Conservation (phyloP, 2,797 vertebrate species). For the Anas georgica region DNA sequence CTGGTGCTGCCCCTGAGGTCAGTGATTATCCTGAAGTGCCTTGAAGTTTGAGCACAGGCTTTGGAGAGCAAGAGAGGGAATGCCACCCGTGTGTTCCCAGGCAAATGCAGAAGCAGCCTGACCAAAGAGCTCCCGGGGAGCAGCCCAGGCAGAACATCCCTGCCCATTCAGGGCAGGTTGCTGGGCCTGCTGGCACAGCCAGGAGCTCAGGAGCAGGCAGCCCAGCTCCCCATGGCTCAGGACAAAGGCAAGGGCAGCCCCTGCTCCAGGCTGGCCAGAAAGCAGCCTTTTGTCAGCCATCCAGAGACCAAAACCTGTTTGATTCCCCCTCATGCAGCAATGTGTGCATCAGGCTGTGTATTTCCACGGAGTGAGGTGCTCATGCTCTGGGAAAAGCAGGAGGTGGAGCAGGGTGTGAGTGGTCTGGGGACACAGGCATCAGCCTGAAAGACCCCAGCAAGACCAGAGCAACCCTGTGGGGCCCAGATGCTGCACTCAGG, state of each 20-base stretch:
- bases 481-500: too few species aligned
- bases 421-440: background rate
- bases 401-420: background rate
- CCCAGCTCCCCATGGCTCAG: too few species aligned
- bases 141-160: background rate
- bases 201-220: background rate
- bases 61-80: background rate
- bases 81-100: background rate
- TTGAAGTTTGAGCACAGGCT: background rate
- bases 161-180: background rate
- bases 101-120: background rate
- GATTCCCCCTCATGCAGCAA: too few species aligned
- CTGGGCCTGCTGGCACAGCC: background rate
- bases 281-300: too few species aligned
- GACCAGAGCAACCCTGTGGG: background rate
- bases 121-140: background rate
- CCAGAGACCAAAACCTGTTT: background rate
- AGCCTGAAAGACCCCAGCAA: background rate
- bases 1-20: background rate
- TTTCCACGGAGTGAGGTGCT: background rate
- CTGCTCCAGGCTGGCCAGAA: background rate
- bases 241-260: background rate
- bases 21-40: background rate
- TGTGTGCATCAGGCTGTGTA: background rate
- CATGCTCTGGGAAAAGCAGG: background rate